These are phyloP conservation scores for Drosophila tanythrix DNA, from an alignment of 2,888 invertebrate genomes.

Conservation along the genomic window DNA sequence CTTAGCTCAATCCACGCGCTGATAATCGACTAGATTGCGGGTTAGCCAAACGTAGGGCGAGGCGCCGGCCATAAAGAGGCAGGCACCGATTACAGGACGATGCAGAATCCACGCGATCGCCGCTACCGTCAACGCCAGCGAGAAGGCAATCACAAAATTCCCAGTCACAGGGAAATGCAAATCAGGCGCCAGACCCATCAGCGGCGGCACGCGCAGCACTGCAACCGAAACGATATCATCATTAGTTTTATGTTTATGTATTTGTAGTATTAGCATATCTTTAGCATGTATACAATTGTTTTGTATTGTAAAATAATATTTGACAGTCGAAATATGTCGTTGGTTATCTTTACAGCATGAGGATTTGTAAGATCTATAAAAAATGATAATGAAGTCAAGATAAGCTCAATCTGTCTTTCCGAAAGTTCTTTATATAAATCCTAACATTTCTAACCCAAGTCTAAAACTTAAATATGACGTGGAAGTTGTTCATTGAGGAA, in stretches of 20 bases:
- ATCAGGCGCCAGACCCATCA: slow-evolving; percentile 83
- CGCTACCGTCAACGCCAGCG: slow-evolving; percentile 85
- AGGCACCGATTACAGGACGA: slow-evolving; percentile 86
- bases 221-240: slow-evolving; percentile 34
- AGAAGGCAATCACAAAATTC: slow-evolving; percentile 86
- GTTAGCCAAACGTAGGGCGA: slow-evolving; percentile 86
- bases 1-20: slow-evolving; percentile 58
- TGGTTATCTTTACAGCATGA: not conserved
- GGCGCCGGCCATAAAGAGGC: slow-evolving; percentile 86
- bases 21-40: slow-evolving; percentile 75
- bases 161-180: slow-evolving; percentile 84
- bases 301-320: slow-evolving; percentile 9
- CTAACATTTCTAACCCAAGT: too few relatives aligned
- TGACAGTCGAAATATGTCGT: not conserved
- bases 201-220: slow-evolving; percentile 81
- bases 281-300: slow-evolving; percentile 2
- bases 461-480: too few relatives aligned
- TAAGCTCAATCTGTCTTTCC: not conserved
- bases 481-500: not conserved
- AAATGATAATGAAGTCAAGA: not conserved
- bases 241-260: slow-evolving; percentile 13
- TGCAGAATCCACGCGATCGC: slow-evolving; percentile 86
- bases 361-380: not conserved
- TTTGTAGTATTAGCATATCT: slow-evolving; percentile 9
- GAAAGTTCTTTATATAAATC: too few relatives aligned